phyloP scores from a whole-genome alignment of 2,888 invertebrate species.

The Omphaloscelis lunosa region DNA sequence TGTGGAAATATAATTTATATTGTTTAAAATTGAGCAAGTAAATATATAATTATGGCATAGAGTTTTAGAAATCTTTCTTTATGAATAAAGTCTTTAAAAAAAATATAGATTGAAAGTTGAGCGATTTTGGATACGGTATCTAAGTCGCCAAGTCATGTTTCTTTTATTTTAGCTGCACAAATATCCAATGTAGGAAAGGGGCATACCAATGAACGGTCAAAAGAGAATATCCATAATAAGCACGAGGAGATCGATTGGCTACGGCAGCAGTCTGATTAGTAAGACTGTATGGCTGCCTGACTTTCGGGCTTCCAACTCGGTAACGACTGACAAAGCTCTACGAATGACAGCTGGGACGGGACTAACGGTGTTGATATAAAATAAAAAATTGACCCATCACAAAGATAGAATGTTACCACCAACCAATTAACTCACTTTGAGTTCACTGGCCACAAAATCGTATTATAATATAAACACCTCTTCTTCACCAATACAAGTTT shows the following conservation, averaged over 20 bases:
- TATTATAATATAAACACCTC: constrained; percentile 20
- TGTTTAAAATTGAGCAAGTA: constrained; percentile 6
- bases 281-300: background rate
- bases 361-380: background rate
- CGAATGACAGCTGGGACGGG: background rate
- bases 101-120: background rate
- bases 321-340: too few relatives aligned
- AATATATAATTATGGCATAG: background rate
- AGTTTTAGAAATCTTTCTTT: background rate
- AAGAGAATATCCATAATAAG: background rate
- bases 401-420: background rate
- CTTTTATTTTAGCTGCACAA: background rate
- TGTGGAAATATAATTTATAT: constrained; percentile 28
- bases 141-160: background rate
- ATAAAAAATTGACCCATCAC: background rate
- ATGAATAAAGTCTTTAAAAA: background rate
- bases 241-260: background rate
- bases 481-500: constrained; percentile 13
- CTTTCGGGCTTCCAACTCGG: background rate
- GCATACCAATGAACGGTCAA: background rate
- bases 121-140: background rate
- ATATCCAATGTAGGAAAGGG: background rate
- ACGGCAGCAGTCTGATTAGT: background rate
- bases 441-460: constrained; percentile 40
- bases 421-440: background rate